These are phyloP conservation scores for Parochlus steinenii DNA, from an alignment of 2,888 invertebrate species.

Conservation along the genomic window DNA sequence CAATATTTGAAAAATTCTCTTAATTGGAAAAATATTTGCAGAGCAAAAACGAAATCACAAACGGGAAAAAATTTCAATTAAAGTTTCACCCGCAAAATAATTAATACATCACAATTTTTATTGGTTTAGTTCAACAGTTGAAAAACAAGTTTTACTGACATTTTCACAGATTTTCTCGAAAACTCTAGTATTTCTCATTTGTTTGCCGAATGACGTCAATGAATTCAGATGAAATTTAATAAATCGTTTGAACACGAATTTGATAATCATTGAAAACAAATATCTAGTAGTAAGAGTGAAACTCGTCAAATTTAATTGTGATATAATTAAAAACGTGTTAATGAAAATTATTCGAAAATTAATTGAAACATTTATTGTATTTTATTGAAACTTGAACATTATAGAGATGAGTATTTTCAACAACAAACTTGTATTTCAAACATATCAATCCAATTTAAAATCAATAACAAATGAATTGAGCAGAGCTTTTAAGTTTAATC, in stretches of 20 bases:
- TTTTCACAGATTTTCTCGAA: background rate
- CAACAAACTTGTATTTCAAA: too few relatives aligned
- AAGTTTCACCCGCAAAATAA: constrained; percentile 4
- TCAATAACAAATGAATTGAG: too few relatives aligned
- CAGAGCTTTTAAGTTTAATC: too few relatives aligned
- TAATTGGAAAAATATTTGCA: too few relatives aligned
- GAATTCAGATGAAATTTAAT: background rate
- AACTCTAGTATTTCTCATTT: constrained; percentile 1
- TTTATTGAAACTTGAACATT: too few relatives aligned
- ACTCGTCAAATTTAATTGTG: constrained; percentile 13
- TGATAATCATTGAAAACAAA: background rate
- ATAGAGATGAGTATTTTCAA: too few relatives aligned
- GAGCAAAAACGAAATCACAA: background rate
- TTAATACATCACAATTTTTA: constrained; percentile 11
- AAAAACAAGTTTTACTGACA: too few relatives aligned
- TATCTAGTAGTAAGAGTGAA: constrained; percentile 1
- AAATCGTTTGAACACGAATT: background rate
- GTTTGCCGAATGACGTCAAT: background rate
- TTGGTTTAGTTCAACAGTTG: constrained; percentile 7
- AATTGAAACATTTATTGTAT: too few relatives aligned
- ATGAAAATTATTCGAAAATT: too few relatives aligned
- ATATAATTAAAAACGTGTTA: constrained; percentile 10
- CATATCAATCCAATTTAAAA: too few relatives aligned
- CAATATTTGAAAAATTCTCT: too few relatives aligned
- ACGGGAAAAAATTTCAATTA: constrained; percentile 10